Evolutionary conservation across 2,113 vertebrate species (phyloP), one percentile per base, ranked within the genome.

Genomic region (Pao palembangensis): DNA sequence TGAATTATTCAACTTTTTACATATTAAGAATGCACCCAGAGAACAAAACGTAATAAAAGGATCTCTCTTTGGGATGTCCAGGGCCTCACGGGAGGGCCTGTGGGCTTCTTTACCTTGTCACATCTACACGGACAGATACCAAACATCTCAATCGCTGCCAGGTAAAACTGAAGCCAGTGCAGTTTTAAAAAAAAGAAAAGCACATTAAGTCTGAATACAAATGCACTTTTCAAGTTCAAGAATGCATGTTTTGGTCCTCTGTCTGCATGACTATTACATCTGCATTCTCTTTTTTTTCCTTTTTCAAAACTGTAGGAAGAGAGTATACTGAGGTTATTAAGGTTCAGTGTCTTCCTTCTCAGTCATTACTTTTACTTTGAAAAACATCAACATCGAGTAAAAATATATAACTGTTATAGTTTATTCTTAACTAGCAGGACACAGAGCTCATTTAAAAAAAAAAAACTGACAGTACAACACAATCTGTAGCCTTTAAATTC

Each of bases 1-100:
- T 86, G 73, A 84, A 86, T 89, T 82, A 90, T 88, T 87, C 60
- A 85, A 7, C 2, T 43, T 68, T 55, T 58, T 47, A 59, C 51
- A 76, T 83, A 79, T 79, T 83, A 75, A 67, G 58, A 72, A 88
- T 80, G 69, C 63, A 65, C 74, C 75, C 58, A 28, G 55, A 74
- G 76, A 81, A 81, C 75, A 84, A 83, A 71, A 76, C 64, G 61
- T 73, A 75, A 81, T 76, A 69, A 77, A 76, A 80, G 73, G 41
- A 67, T 77, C 77, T 73, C 83, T 81, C 75, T 10, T 1, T 43
- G 70, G 84, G 74, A 67, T 77, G 73, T 67, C 69, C 51, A 41
- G 20, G 6, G 55, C 59, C 58, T 61, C 67, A 82, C 67, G 58
- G 56, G 58, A 75, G 67, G 55, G 60, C 70, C 76, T 67, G 38